A percentile compares a stretch with the other conserved stretches of the same genome.
Evolutionary conservation across 1,140 invertebrate species (phyloP).

Genomic region (Zaprionus kolodkinae): DNA sequence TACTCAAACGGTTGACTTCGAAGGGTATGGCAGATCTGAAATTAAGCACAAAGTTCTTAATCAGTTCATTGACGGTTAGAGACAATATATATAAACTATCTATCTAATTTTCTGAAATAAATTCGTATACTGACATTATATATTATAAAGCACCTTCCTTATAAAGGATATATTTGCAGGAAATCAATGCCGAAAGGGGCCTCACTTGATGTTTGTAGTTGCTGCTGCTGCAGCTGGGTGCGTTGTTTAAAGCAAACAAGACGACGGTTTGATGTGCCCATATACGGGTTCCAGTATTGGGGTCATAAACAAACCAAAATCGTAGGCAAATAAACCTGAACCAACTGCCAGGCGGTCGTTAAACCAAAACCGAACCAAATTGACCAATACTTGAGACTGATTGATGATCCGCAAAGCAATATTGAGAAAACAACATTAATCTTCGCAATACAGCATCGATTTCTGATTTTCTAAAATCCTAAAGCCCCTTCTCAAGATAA

Average conservation of each 20-base stretch:
- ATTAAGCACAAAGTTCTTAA: too few species aligned
- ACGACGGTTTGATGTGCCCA: slow-evolving; percentile 9
- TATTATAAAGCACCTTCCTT: not conserved
- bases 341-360: slow-evolving; percentile 1
- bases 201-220: not conserved
- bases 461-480: too few species aligned
- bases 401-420: slow-evolving; percentile 15
- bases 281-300: slow-evolving; percentile 6
- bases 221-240: not conserved
- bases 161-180: not conserved
- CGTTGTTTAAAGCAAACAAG: slow-evolving; percentile 23
- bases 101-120: not conserved
- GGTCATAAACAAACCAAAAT: slow-evolving; percentile 41
- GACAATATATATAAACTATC: too few species aligned
- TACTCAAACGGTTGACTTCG: not conserved
- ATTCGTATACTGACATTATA: not conserved
- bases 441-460: not conserved
- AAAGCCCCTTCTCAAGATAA: too few species aligned
- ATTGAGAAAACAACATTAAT: not conserved
- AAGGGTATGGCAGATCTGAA: not conserved
- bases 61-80: not conserved
- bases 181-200: not conserved
- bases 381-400: slow-evolving; percentile 26
- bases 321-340: slow-evolving; percentile 29
- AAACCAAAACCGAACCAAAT: slow-evolving; percentile 23